Conservation (phyloP, 2,797 vertebrate species). For the Sebastolobus altivelis region DNA sequence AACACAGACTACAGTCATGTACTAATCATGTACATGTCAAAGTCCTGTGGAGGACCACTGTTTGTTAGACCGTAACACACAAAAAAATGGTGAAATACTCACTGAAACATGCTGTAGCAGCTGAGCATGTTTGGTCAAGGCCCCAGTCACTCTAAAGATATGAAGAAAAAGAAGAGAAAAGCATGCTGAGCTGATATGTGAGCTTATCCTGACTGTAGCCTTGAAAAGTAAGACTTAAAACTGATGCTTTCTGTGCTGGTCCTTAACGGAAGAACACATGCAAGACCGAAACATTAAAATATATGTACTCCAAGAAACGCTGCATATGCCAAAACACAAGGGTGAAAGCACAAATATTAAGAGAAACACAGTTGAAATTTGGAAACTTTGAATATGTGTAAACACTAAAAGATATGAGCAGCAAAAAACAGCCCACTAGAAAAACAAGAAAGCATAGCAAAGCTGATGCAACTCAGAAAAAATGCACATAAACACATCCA, state of each 20-base stretch:
- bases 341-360: not conserved
- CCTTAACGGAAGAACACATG: not conserved
- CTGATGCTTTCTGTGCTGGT: not conserved
- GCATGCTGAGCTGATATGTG: not conserved
- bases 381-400: not conserved
- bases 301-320: not conserved
- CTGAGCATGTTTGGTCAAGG: not conserved
- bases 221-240: not conserved
- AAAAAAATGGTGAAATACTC: not conserved
- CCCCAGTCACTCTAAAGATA: not conserved
- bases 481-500: not conserved
- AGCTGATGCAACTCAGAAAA: not conserved
- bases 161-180: not conserved
- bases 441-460: not conserved
- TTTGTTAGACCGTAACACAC: not conserved
- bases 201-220: not conserved
- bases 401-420: not conserved
- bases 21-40: constrained; percentile 58
- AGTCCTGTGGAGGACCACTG: constrained; percentile 47
- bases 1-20: constrained; percentile 58
- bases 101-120: not conserved
- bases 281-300: not conserved
- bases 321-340: constrained; percentile 1
- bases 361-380: not conserved
- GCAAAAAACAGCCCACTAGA: not conserved